These are phyloP conservation scores for Diadegma fenestrale DNA, from an alignment of 2,888 invertebrate species.

Conservation along the genomic window DNA sequence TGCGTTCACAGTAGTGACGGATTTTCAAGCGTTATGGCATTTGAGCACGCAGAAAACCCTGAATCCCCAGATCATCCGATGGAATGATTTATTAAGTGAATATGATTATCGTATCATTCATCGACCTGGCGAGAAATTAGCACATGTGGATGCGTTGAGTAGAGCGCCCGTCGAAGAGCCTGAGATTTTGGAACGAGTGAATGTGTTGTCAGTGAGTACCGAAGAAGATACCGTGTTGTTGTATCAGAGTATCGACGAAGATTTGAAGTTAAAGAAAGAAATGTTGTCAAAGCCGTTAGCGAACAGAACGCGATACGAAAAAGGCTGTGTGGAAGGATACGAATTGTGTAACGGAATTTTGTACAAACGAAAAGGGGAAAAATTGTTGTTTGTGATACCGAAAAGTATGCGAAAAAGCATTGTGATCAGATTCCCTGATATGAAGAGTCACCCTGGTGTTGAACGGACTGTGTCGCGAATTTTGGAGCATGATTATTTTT, in stretches of 20 bases:
- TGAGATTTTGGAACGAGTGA: neutral
- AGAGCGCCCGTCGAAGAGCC: conserved; percentile 54
- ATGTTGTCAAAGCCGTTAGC: neutral
- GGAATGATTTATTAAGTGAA: conserved; percentile 28
- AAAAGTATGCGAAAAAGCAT: conserved; percentile 17
- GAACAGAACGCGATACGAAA: neutral
- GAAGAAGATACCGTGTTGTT: conserved; percentile 3
- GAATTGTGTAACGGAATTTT: neutral
- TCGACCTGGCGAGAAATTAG: conserved; percentile 68
- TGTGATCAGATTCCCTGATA: neutral
- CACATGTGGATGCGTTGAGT: conserved; percentile 69
- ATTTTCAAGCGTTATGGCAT: conserved; percentile 24
- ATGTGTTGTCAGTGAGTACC: neutral
- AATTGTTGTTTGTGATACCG: conserved; percentile 6
- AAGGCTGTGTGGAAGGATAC: neutral
- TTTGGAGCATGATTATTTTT: conserved; percentile 28
- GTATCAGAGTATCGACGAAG: conserved; percentile 4
- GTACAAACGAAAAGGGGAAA: neutral
- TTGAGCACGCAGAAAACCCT: conserved; percentile 25
- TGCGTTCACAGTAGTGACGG: conserved; percentile 55
- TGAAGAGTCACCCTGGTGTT: conserved; percentile 11
- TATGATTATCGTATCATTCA: conserved; percentile 65
- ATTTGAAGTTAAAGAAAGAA: neutral
- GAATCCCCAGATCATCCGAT: conserved; percentile 29
- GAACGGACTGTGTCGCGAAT: neutral